Base-by-base conservation (phyloP, 1,140 invertebrate genomes). In the Ruditapes philippinarum region DNA sequence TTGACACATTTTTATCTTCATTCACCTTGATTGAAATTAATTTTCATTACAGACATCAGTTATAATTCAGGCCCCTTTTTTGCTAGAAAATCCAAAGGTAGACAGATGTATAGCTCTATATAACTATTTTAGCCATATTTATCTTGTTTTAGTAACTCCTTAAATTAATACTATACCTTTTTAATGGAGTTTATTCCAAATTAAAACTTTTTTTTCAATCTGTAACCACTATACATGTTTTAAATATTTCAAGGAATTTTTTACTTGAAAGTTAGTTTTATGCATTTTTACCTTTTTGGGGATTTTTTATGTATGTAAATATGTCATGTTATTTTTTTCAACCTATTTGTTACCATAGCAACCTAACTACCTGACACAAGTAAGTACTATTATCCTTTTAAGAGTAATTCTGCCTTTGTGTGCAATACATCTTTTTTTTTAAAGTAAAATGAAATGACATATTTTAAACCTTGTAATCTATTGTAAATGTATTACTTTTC, bases 241-340 rank as follows among this genome's bases (percentile, higher is more conserved):
- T 74, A 49, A 45, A 74, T 22, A 5, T 60, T 84, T 84, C 81
- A 73, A 84, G 81, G 28, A 78, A 78, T 40, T 70, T 81, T 81
- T 73, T 84, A 68, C 81, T 73, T 84, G 81, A 84, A 84, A 68
- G n/a, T 57, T 78, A 54, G 49, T 84, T 54, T 54, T 84, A 84
- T 84, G 65, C 82, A 84, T 84, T 84, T 84, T 78, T 70, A 73
- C 62, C 82, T 84, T 84, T 84, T 73, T 84, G 68, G 65, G 62
- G 82, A 84, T 84, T 84, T 79, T 83, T 82, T 82, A 60, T 82
- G 45, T 84, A 68, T 84, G 74, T n/a, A 84, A 84, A 74, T 74
- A 70, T 84, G 62, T 73, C 82, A 73, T 78, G 45, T 54, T 84
- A 84, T 84, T n/a, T 54, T 79, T 62, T 81, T 62, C 54, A 62